A percentile compares a stretch with the other conserved stretches of the same genome.
Evolutionary conservation across 1,140 invertebrate species (phyloP).

Genomic region (Lordiphosa clarofinis): DNA sequence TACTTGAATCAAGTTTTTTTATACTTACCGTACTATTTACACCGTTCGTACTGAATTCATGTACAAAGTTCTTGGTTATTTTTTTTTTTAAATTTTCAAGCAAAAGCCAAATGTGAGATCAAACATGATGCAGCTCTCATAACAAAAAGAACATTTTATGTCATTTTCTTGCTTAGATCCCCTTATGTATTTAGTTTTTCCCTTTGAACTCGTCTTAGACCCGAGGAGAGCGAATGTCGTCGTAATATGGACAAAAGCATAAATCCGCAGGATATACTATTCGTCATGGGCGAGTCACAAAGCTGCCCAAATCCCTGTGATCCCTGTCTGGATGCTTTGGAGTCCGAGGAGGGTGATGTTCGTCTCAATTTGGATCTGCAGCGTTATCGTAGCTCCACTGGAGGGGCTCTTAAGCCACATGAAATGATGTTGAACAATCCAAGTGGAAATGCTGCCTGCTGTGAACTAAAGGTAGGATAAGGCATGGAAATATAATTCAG

Average conservation of each 20-base stretch:
- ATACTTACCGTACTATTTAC: too few species aligned
- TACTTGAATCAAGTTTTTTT: too few species aligned
- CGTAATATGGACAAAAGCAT: slow-evolving; percentile 40
- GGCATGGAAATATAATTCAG: too few species aligned
- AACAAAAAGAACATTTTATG: too few species aligned
- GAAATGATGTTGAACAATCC: slow-evolving; percentile 14
- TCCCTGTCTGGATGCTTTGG: slow-evolving; percentile 20
- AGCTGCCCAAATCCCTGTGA: slow-evolving; percentile 25
- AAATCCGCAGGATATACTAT: slow-evolving; percentile 47
- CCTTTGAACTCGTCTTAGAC: background rate
- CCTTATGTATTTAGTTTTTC: too few species aligned
- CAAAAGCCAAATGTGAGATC: too few species aligned
- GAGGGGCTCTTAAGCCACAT: slow-evolving; percentile 4
- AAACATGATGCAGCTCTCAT: too few species aligned
- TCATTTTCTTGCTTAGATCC: too few species aligned
- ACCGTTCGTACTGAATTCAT: too few species aligned
- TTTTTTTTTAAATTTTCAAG: too few species aligned
- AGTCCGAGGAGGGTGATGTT: slow-evolving; percentile 24
- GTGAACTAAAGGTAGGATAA: slow-evolving; percentile 26
- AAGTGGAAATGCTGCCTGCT: slow-evolving; percentile 24
- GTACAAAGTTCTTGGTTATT: too few species aligned
- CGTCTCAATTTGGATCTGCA: slow-evolving; percentile 31
- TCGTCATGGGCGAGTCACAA: slow-evolving; percentile 45
- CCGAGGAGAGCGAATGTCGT: background rate
- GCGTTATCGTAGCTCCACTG: slow-evolving; percentile 28